Conservation (phyloP, 2,888 invertebrate genomes). For the Ochropacha duplaris region DNA sequence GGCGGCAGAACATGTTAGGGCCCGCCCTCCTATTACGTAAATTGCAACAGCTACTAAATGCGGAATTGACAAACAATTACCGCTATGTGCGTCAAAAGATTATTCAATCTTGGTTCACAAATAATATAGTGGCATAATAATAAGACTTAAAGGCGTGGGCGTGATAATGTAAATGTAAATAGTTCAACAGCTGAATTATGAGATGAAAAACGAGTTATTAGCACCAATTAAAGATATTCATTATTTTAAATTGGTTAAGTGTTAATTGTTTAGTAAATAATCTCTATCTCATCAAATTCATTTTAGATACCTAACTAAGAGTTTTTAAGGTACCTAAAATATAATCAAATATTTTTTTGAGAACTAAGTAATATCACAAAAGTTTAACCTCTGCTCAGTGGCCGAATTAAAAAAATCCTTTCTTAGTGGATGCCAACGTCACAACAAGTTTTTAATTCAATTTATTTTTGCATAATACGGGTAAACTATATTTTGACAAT, state of each 20-base stretch:
- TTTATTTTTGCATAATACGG: no score
- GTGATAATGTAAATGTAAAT: background rate
- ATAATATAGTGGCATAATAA: background rate
- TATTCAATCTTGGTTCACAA: background rate
- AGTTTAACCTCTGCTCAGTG: no score
- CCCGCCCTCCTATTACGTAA: slow-evolving; percentile 24
- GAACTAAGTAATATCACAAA: no score
- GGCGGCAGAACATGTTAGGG: slow-evolving; percentile 1
- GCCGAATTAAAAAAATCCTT: no score
- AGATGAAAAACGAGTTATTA: background rate
- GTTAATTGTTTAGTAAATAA: no score
- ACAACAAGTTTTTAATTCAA: no score
- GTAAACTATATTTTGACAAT: no score
- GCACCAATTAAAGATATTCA: background rate
- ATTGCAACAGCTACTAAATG: slow-evolving; percentile 23
- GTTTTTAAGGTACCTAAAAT: no score
- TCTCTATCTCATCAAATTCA: no score
- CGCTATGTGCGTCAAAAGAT: background rate
- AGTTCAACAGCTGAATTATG: background rate
- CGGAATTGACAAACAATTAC: slow-evolving; percentile 8
- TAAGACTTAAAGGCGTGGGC: background rate
- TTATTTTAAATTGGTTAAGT: background rate
- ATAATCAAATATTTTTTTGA: no score
- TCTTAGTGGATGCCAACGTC: no score
- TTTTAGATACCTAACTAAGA: no score